These are phyloP conservation scores for Cosmia trapezina DNA, from an alignment of 2,888 invertebrate genomes.

Conservation along the genomic window DNA sequence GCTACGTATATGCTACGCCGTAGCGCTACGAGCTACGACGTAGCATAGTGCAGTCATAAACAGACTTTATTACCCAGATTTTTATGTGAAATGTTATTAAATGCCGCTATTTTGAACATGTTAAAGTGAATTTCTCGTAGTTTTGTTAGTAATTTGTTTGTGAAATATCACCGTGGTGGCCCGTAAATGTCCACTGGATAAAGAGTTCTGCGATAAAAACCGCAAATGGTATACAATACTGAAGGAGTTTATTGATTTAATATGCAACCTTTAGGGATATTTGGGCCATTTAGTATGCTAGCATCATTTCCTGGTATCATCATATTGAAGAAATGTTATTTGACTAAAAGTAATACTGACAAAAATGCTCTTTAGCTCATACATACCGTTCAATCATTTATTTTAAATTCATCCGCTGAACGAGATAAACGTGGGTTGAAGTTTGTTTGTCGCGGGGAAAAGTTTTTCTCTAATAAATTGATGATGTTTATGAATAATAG, in stretches of 20 bases:
- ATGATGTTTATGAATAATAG: conserved; percentile 1
- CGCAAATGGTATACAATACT: conserved; percentile 1
- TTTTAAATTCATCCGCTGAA: not conserved
- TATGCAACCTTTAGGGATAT: not conserved
- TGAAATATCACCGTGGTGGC: conserved; percentile 30
- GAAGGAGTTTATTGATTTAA: conserved; percentile 1
- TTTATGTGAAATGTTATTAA: conserved; percentile 64
- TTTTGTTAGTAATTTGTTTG: conserved; percentile 46
- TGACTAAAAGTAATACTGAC: no score
- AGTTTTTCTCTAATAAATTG: not conserved
- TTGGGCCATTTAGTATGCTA: not conserved
- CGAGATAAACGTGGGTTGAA: not conserved
- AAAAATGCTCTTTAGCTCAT: not conserved
- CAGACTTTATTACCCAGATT: conserved; percentile 62
- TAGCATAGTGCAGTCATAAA: conserved; percentile 62
- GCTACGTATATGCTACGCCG: conserved; percentile 63
- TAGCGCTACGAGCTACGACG: conserved; percentile 52
- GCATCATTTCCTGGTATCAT: not conserved
- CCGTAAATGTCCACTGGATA: conserved; percentile 21
- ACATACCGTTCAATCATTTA: no score
- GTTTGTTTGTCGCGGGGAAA: not conserved
- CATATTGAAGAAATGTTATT: not conserved
- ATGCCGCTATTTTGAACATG: conserved; percentile 50
- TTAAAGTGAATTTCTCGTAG: conserved; percentile 54
- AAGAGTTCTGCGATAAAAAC: conserved; percentile 17